These are phyloP conservation scores for Onthophagus sagittarius DNA, from an alignment of 2,888 invertebrate species.

Conservation along the genomic window DNA sequence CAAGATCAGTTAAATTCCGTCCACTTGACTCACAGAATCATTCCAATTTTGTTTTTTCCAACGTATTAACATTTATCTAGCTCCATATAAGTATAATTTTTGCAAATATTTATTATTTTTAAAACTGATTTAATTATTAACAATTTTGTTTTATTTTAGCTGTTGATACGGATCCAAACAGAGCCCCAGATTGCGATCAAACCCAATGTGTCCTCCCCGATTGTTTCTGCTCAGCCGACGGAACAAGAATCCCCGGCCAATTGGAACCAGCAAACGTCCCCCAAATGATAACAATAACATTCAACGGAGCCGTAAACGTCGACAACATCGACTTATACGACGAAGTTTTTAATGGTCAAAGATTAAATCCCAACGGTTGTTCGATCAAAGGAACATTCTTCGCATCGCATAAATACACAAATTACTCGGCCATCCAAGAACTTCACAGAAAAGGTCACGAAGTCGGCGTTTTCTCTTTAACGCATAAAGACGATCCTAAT, in stretches of 20 bases:
- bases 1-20: too few species aligned
- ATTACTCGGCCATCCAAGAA: conserved; percentile 87
- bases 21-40: too few species aligned
- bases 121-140: not conserved
- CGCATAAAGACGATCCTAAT: conserved; percentile 87
- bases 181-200: conserved; percentile 87
- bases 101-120: too few species aligned
- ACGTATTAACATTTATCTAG: too few species aligned
- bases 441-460: conserved; percentile 87
- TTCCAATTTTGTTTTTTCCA: too few species aligned
- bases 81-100: too few species aligned
- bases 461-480: conserved; percentile 86
- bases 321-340: conserved; percentile 91
- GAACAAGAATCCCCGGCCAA: conserved; percentile 81
- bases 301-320: conserved; percentile 89
- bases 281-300: conserved; percentile 92
- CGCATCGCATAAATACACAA: conserved; percentile 88
- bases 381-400: conserved; percentile 87
- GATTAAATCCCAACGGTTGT: conserved; percentile 85
- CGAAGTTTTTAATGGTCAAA: conserved; percentile 82
- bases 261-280: conserved; percentile 82
- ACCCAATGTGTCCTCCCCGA: conserved; percentile 86
- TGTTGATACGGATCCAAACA: conserved; percentile 85
- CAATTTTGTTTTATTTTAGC: conserved; percentile 54
- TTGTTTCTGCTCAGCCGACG: conserved; percentile 91